These are phyloP conservation scores for Crocidura indochinensis DNA, from an alignment of 2,797 vertebrate species.

Conservation along the genomic window DNA sequence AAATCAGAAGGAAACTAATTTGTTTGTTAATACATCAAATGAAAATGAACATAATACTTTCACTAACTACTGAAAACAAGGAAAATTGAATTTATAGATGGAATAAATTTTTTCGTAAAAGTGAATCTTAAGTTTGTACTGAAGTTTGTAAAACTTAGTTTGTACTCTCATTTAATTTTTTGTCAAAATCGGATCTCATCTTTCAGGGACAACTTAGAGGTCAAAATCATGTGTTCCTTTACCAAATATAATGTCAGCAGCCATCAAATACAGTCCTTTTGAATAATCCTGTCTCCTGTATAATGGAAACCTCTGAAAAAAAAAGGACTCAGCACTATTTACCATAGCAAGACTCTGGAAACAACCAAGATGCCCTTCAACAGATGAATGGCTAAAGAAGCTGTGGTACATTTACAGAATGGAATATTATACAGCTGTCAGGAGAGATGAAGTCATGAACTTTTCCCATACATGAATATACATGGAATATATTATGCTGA, in stretches of 20 bases:
- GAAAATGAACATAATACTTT: constrained; percentile 50
- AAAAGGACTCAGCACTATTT: too few species aligned
- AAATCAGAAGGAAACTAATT: not conserved
- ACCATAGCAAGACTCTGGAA: too few species aligned
- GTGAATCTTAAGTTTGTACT: constrained; percentile 29
- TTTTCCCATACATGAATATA: too few species aligned
- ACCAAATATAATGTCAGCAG: not conserved
- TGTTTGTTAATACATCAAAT: not conserved
- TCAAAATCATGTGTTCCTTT: constrained; percentile 32
- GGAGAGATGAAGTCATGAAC: too few species aligned
- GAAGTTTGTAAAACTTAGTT: not conserved
- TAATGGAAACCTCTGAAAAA: too few species aligned
- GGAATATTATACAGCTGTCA: too few species aligned
- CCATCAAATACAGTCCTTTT: not conserved
- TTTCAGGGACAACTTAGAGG: constrained; percentile 2
- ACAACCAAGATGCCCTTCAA: too few species aligned
- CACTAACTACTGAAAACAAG: constrained; percentile 50
- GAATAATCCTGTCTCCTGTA: not conserved
- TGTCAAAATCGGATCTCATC: constrained; percentile 62
- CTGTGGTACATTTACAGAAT: too few species aligned
- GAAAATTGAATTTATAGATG: constrained; percentile 56
- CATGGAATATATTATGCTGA: too few species aligned
- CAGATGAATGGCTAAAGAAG: too few species aligned
- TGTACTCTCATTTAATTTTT: constrained; percentile 47
- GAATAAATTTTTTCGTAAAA: constrained; percentile 61